phyloP scores from a whole-genome alignment of 37 sponge, comb jelly and placozoan genomes.

The Amphimedon queenslandica region DNA sequence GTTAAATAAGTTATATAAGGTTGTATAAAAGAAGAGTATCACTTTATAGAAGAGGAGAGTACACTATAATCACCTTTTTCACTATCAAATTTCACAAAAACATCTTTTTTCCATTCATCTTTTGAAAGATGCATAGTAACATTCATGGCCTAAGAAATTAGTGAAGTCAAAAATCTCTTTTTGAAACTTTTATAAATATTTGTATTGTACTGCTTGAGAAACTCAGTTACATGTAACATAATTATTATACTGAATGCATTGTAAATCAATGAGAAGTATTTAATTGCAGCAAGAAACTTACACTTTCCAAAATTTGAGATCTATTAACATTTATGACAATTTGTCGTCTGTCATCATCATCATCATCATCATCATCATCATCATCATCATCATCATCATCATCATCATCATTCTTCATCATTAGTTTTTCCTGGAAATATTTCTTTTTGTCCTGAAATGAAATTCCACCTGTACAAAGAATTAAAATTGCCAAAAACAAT shows the following conservation, averaged over 20 bases:
- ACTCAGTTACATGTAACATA: too few species aligned
- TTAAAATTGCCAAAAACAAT: too few species aligned
- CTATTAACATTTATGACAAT: conserved; percentile 16
- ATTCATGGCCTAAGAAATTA: conserved; percentile 28
- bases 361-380: too few species aligned
- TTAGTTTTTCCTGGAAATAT: conserved; percentile 31
- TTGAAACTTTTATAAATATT: neutral
- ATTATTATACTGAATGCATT: too few species aligned
- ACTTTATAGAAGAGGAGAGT: neutral
- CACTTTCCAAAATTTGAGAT: conserved; percentile 23
- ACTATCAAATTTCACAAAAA: conserved; percentile 19
- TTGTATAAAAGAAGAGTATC: too few species aligned
- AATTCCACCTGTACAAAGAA: neutral
- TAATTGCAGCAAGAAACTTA: too few species aligned
- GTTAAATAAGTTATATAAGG: too few species aligned
- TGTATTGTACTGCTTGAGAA: too few species aligned
- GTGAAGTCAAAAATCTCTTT: neutral
- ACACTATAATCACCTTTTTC: conserved; percentile 27
- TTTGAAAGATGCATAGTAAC: conserved; percentile 9
- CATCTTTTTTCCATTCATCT: conserved; percentile 28
- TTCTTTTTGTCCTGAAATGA: conserved; percentile 37
- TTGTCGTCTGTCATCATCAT: conserved; percentile 5
- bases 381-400: too few species aligned
- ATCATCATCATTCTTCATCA: neutral
- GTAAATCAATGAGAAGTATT: too few species aligned